Evolutionary conservation across 2,113 vertebrate species (phyloP).

Genomic region (Agapornis roseicollis): DNA sequence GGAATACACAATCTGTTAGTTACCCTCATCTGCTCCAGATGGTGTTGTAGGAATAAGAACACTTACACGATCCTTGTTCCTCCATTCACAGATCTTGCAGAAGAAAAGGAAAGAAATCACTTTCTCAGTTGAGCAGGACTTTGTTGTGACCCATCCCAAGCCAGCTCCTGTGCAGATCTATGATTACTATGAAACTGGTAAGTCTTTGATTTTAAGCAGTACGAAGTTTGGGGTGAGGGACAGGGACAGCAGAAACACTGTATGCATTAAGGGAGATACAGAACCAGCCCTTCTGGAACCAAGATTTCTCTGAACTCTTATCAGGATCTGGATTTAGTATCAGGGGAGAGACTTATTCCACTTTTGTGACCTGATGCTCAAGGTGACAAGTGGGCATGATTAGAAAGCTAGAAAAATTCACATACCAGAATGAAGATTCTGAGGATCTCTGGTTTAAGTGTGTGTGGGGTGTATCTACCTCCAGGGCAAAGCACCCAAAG

Average conservation of each 20-base stretch:
- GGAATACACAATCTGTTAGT: not conserved
- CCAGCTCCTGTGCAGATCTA: constrained; percentile 79
- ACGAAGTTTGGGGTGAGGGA: not conserved
- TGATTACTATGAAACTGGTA: constrained; percentile 86
- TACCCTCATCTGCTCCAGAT: not conserved
- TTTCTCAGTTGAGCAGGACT: constrained; percentile 69
- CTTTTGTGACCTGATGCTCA: not conserved
- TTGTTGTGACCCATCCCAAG: constrained; percentile 72
- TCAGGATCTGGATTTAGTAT: not conserved
- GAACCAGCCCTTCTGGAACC: not conserved
- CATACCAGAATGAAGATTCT: not conserved
- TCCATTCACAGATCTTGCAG: constrained; percentile 11
- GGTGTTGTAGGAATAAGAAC: not conserved
- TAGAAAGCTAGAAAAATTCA: not conserved
- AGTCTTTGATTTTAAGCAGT: not conserved
- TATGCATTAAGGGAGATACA: not conserved
- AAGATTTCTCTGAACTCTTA: not conserved
- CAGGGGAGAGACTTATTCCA: not conserved
- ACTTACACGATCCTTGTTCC: not conserved
- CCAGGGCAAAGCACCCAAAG: not conserved
- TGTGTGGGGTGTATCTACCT: not conserved
- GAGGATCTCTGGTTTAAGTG: not conserved
- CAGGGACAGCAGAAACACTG: not conserved
- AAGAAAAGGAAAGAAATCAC: constrained; percentile 37
- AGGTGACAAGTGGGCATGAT: not conserved